Evolutionary conservation across 2,113 vertebrate species (phyloP), one percentile per base, ranked within the genome.

Genomic region (Trematomus loennbergii): DNA sequence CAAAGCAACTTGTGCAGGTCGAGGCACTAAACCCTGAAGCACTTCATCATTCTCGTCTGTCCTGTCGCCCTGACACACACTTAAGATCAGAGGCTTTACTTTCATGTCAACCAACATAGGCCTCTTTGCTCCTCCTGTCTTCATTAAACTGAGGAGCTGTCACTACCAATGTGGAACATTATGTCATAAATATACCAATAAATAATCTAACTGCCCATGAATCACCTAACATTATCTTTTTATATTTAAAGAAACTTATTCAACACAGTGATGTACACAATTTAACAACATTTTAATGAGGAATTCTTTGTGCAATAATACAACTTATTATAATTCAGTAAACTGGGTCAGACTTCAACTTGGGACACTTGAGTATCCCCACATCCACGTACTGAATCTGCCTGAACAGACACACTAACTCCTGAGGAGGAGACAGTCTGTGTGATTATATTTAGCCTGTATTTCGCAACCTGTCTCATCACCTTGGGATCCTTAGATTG

Each of bases 381-480:
- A 13, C 57, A 81, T 81, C 57, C 78, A 49, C 78, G 75, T 52
- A 45, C 73, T 84, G 70, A 70, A 33, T 75, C 58, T 81, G 66
- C 65, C 65, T 72, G 48, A 82, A 63, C 54, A 74, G 36, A 40
- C 36, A 40, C 36, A 7, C 36, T 40, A 40, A 75, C 65, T 78
- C 66, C 69, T 59, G 55, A 71, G 64, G 11, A 66, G 48, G 46
- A 69, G 45, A 68, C 16, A 64, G 57, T 65, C 67, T 76, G 59
- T 11, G 33, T 55, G 49, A 62, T 63, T 43, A 75, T 65, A 40
- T 40, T 4, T n/a, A 81, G 74, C 67, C 40, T 65, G 64, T 66
- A 78, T 57, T 64, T 67, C 81, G 71, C 75, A 75, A 69, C 84
- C 61, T 75, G 81, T 88, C 88, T 81, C 57, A 61, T 84, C 73